Evolutionary conservation across 35 echinoderm and acorn worm genomes (phyloP), one percentile per base, ranked within the genome.

Genomic region (Ophiothrix spiculata): DNA sequence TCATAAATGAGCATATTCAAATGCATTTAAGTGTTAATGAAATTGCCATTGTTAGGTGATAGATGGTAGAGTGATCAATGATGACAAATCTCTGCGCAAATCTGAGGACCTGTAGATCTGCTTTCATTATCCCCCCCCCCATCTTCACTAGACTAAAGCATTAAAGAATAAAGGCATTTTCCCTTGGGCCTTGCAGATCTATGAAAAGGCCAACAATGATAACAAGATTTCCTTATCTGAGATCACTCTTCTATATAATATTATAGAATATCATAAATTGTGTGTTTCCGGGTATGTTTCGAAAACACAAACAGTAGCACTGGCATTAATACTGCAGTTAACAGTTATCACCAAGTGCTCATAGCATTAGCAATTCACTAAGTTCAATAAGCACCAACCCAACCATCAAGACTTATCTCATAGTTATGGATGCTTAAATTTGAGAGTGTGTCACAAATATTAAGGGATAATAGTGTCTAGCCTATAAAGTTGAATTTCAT

Each of bases 41-140:
- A n/a, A n/a, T n/a, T n/a, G n/a, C n/a, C n/a, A n/a, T n/a, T n/a
- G n/a, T n/a, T n/a, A n/a, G n/a, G n/a, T n/a, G n/a, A n/a, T n/a
- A n/a, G n/a, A n/a, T n/a, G n/a, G n/a, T n/a, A n/a, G 60, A 69
- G 60, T 69, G 60, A 69, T 69, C 60, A 69, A n/a, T 69, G 60
- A 69, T 69, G 60, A 69, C 60, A 69, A 69, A 69, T 69, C 60
- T 69, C 60, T 69, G 60, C 60, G 60, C 60, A 69, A 69, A 69
- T 69, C 25, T 69, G 60, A 69, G 29, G 60, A 69, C 1, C 60
- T 28, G 17, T 69, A 4, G 3, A 4, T 69, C 10, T n/a, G 10
- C 25, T 69, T 69, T 28, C 17, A 69, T 69, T n/a, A 15, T 2
- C 19, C 42, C 42, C 42, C 42, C 19, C 42, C 42, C 19, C 42